These are phyloP conservation scores for Herpailurus yagouaroundi DNA, from an alignment of 2,113 vertebrate genomes.

Conservation along the genomic window DNA sequence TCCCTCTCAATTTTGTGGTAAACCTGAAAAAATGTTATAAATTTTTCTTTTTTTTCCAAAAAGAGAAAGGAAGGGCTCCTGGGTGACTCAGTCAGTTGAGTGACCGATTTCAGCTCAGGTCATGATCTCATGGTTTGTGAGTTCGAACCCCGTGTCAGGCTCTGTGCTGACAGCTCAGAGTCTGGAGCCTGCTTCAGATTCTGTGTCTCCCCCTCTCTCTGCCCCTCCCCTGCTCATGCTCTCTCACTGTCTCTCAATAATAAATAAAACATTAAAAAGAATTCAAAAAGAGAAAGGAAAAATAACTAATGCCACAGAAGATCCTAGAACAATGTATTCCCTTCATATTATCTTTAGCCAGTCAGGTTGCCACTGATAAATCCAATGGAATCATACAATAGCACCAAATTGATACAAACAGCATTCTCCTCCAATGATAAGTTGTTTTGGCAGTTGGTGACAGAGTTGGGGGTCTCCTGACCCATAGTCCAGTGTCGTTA, in stretches of 20 bases:
- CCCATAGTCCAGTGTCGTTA: neutral
- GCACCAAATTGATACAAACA: neutral
- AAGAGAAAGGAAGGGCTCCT: neutral
- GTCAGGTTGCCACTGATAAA: neutral
- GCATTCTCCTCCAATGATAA: neutral
- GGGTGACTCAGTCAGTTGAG: too few species aligned
- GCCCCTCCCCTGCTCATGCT: too few species aligned
- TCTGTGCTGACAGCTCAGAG: too few species aligned
- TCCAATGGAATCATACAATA: neutral
- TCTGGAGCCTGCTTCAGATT: too few species aligned
- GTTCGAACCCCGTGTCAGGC: too few species aligned
- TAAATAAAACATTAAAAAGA: too few species aligned
- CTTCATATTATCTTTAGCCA: neutral
- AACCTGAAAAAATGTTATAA: neutral
- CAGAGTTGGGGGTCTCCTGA: neutral
- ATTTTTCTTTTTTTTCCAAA: too few species aligned
- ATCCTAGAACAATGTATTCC: neutral
- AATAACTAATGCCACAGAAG: neutral
- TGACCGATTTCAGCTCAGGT: too few species aligned
- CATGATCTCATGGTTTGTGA: too few species aligned
- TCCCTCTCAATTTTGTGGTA: neutral
- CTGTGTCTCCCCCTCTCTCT: too few species aligned
- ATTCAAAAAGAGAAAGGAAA: neutral
- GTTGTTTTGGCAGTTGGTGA: neutral
- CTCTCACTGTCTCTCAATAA: too few species aligned